Evolutionary conservation across 2,797 vertebrate genomes (phyloP), one percentile per base, ranked within the genome.

Genomic region (Sebastiscus tertius): DNA sequence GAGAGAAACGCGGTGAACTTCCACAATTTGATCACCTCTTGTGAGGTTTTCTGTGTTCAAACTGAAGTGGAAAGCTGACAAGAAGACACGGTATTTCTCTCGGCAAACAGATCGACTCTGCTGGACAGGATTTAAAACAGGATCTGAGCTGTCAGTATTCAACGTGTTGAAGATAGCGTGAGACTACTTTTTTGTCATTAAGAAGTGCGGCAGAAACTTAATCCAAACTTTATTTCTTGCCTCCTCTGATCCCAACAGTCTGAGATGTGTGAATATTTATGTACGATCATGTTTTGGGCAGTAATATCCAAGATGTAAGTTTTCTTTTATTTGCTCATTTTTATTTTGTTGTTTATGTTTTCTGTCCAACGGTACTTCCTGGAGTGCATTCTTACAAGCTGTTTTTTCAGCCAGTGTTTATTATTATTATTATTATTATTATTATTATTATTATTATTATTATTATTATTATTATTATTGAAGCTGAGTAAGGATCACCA

Each of bases 371-470:
- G 83, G 93, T 92, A 95, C 95, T 91, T 95, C 73, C 91, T 90
- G 90, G 93, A 95, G 93, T 93, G 87, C 94, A 93, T 95, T 96
- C 93, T 94, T 89, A 81, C 83, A 93, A 93, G 95, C 95, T 91
- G 93, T 95, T 71, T 71, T 85, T 72, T 90, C 27, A 76, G 60
- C 88, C 81, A 68, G 49, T 75, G 52, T 63, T 77, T 1, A 20
- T 49, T 20, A 20, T 9, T n/a, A 13, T 49, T 49, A 49, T 6
- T 34, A 33, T 64, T 18, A 31, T 73, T 80, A 58, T 70, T 74
- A 64, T 79, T 34, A 42, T 72, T 71, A 63, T 71, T 52, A 52
- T 71, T 73, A 60, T 82, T 81, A 55, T 77, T 82, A 64, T 77
- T 34, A 42, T 60, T 70, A 63, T 68, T 56, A 55, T 74, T 74